These are phyloP conservation scores for Spilogale gracilis DNA, from an alignment of 2,113 vertebrate species.

Conservation along the genomic window DNA sequence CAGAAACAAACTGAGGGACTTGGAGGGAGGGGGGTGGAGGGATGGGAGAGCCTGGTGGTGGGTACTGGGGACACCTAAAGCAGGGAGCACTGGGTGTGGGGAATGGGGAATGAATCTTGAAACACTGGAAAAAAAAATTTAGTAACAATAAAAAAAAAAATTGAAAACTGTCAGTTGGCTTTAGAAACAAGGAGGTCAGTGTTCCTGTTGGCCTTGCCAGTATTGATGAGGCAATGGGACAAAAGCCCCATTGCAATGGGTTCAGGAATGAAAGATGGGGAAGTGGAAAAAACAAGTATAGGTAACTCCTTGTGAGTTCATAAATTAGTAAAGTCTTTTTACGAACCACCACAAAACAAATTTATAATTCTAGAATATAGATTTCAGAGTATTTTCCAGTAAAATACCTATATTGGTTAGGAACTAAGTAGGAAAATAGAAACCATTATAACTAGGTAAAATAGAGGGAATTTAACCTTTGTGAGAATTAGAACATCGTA, in stretches of 20 bases:
- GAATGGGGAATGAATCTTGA: too few relatives aligned
- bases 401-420: background rate
- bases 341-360: background rate
- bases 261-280: background rate
- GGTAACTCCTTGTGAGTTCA: background rate
- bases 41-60: too few relatives aligned
- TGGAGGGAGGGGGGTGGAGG: too few relatives aligned
- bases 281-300: background rate
- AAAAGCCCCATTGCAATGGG: background rate
- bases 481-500: background rate
- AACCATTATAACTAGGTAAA: background rate
- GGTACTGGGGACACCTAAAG: too few relatives aligned
- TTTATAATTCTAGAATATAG: background rate
- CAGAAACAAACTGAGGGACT: too few relatives aligned
- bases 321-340: background rate
- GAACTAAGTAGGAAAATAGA: background rate
- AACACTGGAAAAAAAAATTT: too few relatives aligned
- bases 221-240: background rate
- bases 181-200: background rate
- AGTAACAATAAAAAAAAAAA: too few relatives aligned
- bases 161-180: too few relatives aligned
- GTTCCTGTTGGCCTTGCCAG: background rate
- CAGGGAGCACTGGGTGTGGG: too few relatives aligned
- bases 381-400: background rate
- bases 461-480: background rate